These are phyloP conservation scores for Ciconia stormi DNA, from an alignment of 2,113 vertebrate species.

Conservation along the genomic window DNA sequence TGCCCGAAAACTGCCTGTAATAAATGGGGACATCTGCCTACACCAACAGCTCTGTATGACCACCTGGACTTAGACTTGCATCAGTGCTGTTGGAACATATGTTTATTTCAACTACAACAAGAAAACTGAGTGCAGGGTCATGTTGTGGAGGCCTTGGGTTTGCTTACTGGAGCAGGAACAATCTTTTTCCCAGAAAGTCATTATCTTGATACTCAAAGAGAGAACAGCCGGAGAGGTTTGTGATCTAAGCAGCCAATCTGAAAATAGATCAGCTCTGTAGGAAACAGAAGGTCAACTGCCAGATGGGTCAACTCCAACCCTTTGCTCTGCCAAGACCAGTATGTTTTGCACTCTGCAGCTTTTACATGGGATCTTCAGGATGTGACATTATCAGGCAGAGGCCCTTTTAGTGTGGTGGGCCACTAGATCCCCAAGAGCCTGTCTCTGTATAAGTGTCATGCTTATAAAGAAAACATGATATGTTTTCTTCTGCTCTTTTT, in stretches of 20 bases:
- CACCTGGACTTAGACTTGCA: neutral
- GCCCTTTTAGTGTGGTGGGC: neutral
- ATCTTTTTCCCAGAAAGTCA: neutral
- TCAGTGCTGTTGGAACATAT: neutral
- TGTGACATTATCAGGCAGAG: neutral
- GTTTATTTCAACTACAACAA: neutral
- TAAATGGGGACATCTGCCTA: neutral
- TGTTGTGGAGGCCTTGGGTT: neutral
- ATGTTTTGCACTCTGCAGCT: neutral
- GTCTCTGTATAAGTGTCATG: neutral
- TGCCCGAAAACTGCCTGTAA: neutral
- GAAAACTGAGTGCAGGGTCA: neutral
- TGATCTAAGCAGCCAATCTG: neutral
- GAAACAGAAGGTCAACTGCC: neutral
- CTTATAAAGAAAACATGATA: neutral
- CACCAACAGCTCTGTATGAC: neutral
- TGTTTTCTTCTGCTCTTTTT: neutral
- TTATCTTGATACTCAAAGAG: neutral
- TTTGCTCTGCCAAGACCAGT: neutral
- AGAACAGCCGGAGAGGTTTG: neutral
- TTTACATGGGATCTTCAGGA: neutral
- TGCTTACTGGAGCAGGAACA: conserved; percentile 18
- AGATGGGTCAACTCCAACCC: neutral
- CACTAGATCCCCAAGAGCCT: neutral
- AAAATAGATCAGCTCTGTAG: neutral